These are phyloP conservation scores for Drosophila stalkeri DNA, from an alignment of 2,888 invertebrate genomes.

Conservation along the genomic window DNA sequence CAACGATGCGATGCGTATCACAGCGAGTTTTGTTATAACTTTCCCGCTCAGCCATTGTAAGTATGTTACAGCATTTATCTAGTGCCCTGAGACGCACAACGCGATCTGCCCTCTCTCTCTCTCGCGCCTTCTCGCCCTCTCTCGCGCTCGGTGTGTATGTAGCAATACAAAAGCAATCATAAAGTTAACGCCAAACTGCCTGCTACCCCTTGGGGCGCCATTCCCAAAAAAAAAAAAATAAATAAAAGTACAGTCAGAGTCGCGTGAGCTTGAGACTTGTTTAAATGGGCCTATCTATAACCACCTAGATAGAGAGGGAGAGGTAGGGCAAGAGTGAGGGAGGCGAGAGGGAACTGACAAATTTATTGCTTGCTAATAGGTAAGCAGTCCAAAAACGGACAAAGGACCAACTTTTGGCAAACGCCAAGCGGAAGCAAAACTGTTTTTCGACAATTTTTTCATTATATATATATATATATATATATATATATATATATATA, in stretches of 20 bases:
- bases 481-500: too few relatives aligned
- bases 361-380: conserved; percentile 69
- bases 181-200: conserved; percentile 56
- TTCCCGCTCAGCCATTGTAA: conserved; percentile 55
- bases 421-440: conserved; percentile 60
- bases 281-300: conserved; percentile 59
- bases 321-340: not conserved
- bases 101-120: conserved; percentile 4
- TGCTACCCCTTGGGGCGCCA: conserved; percentile 19
- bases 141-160: not conserved
- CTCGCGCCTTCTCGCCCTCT: not conserved
- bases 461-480: too few relatives aligned
- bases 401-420: conserved; percentile 59
- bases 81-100: conserved; percentile 51
- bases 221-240: conserved; percentile 13
- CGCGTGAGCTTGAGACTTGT: conserved; percentile 18
- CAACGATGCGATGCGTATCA: conserved; percentile 53
- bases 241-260: conserved; percentile 11
- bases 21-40: conserved; percentile 60
- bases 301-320: conserved; percentile 28
- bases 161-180: conserved; percentile 67
- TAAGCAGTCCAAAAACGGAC: conserved; percentile 60
- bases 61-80: conserved; percentile 61
- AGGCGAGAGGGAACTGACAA: conserved; percentile 43
- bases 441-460: conserved; percentile 47